Evolutionary conservation across 2,888 invertebrate species (phyloP), one percentile per base, ranked within the genome.

Genomic region (Thereva nobilitata): DNA sequence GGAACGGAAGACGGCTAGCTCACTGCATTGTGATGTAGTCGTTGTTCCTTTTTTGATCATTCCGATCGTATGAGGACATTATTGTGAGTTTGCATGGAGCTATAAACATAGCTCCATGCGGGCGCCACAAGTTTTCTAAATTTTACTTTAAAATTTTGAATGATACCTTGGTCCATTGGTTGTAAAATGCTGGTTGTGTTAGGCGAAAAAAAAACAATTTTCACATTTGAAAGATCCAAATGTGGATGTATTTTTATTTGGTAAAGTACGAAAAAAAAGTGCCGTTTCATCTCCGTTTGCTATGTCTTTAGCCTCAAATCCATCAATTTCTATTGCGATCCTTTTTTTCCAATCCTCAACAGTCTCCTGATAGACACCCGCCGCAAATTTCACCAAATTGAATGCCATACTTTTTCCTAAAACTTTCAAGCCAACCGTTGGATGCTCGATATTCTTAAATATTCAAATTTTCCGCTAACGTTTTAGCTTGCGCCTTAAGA

Each of bases 211-310:
- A 59, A 59, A 9, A 59, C 59, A 5, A 59, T 38, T 38, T 53
- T 37, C 3, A 53, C 37, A 37, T 53, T 53, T 9, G 34, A 35
- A 7, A 53, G n/a, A 8, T 37, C 6, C 2, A 54, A 10, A 10
- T 41, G 10, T 4, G 54, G 54, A 40, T 54, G 54, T 4, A 45
- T 72, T 75, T 73, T 76, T 75, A 45, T 73, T 67, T 23, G 74
- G 74, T 56, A 75, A 67, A 38, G 71, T 71, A 49, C 72, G 67
- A 64, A 73, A 75, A 70, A 74, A 75, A 42, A 76, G 66, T 4
- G 72, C 73, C 50, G 71, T 74, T 71, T 75, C 76, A 71, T 75
- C 74, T 4, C 66, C 63, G 45, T 69, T 70, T 5, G 47, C 65
- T 23, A 69, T 70, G 34, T 70, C 52, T 23, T 67, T 40, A 40